Evolutionary conservation across 1,140 invertebrate species (phyloP), one percentile per base, ranked within the genome.

Genomic region (Drosophila persimilis): DNA sequence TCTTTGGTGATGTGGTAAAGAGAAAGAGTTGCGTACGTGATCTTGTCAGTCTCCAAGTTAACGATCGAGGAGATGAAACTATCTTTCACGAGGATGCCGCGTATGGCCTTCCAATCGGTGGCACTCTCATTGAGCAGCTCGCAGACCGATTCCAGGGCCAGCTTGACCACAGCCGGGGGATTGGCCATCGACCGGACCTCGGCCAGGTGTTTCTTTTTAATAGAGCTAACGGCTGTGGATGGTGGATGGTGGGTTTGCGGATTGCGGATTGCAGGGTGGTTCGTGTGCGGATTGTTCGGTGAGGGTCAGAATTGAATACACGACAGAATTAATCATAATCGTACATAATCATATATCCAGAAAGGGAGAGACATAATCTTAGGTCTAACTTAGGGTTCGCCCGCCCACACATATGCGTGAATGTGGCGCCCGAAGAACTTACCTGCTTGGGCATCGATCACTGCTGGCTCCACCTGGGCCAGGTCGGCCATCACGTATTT

Each of bases 31-130:
- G 93, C 95, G 94, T 97, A 98, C 96, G 95, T 96, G 92, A 99
- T 96, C 90, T 96, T 95, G 90, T 98, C 97, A 72, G 98, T 99
- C 92, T 95, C 95, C 94, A 99, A 99, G 94, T 99, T 99, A 92
- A 99, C 96, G 92, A 99, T 99, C 64, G 97, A 98, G 29, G 96
- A 95, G 92, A 99, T 99, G 93, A 99, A 99, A 93, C 98, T 99
- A 91, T 99, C 99, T 92, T 97, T 95, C 95, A 99, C 98, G 76
- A 99, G 96, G 71, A 98, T 95, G 45, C 95, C 94, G 53, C 98
- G 95, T 92, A 99, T 98, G 56, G 96, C 94, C 92, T 98, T 98
- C 98, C 98, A 99, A 78, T 98, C 97, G 80, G 95, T 94, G 35
- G 96, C 95, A 72, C 94, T 96, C 92, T 99, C 98, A 80, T 90